phyloP scores from a whole-genome alignment of 2,888 invertebrate genomes.

The Furcula furcula region DNA sequence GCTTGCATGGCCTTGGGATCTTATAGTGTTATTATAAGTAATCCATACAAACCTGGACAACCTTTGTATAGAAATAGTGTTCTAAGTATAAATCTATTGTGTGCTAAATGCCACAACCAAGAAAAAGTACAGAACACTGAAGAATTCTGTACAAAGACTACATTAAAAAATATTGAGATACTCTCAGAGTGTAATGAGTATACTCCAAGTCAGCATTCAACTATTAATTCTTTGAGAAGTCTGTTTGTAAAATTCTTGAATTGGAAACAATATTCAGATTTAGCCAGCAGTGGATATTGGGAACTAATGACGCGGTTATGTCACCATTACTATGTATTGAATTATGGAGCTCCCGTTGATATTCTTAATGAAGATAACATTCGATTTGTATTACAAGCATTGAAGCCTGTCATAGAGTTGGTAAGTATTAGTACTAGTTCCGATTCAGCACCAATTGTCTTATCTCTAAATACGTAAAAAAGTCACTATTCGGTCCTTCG shows the following conservation, averaged over 20 bases:
- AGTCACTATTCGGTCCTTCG: too few relatives aligned
- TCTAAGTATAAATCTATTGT: conserved; percentile 45
- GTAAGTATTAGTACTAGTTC: too few relatives aligned
- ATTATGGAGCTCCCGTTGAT: conserved; percentile 46
- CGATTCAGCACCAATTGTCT: too few relatives aligned
- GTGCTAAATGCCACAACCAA: conserved; percentile 55
- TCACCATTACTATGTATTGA: conserved; percentile 65
- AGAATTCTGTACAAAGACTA: conserved; percentile 12
- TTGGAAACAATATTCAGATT: conserved; percentile 47
- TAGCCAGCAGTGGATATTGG: conserved; percentile 52
- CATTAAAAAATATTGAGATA: conserved; percentile 25
- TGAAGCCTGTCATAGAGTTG: conserved; percentile 41
- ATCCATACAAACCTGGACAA: conserved; percentile 39
- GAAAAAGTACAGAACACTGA: conserved; percentile 19
- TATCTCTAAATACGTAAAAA: too few relatives aligned
- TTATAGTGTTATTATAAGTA: conserved; percentile 37
- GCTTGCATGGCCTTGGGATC: conserved; percentile 60
- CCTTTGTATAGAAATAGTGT: conserved; percentile 41
- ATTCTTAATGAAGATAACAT: conserved; percentile 53
- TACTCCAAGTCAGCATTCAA: conserved; percentile 39
- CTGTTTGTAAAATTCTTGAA: conserved; percentile 66
- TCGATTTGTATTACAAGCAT: conserved; percentile 46
- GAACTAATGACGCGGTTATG: conserved; percentile 48
- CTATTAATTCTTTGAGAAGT: conserved; percentile 41
- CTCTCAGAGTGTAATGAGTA: conserved; percentile 35